These are phyloP conservation scores for Thymelicus lineola DNA, from an alignment of 2,888 invertebrate species.

Conservation along the genomic window DNA sequence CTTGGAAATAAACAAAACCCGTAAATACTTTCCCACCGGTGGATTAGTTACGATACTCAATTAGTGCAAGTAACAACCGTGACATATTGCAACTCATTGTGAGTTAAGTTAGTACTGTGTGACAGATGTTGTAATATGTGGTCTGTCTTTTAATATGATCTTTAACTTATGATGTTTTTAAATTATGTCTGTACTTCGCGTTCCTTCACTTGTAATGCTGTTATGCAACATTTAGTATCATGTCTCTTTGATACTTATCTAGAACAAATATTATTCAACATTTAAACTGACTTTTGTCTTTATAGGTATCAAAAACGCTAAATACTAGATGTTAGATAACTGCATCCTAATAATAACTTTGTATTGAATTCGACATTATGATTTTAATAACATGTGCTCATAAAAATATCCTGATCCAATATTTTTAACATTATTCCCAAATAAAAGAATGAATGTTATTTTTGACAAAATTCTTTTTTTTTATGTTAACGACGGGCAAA, in stretches of 20 bases:
- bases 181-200: background rate
- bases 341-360: too few relatives aligned
- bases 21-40: conserved; percentile 13
- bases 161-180: background rate
- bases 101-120: conserved; percentile 26
- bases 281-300: too few relatives aligned
- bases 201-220: background rate
- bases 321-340: too few relatives aligned
- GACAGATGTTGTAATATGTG: conserved; percentile 5
- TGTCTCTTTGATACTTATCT: background rate
- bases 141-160: conserved; percentile 12
- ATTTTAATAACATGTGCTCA: background rate
- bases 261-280: too few relatives aligned
- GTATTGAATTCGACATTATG: too few relatives aligned
- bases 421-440: background rate
- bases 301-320: too few relatives aligned
- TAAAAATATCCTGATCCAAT: background rate
- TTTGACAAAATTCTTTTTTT: too few relatives aligned
- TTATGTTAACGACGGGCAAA: too few relatives aligned
- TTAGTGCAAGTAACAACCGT: conserved; percentile 33
- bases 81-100: background rate
- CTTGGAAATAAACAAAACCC: conserved; percentile 23
- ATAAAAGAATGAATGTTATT: too few relatives aligned
- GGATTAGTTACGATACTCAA: conserved; percentile 30
- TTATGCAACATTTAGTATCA: background rate